A percentile compares a stretch with the other conserved stretches of the same genome.
Evolutionary conservation across 2,797 vertebrate species (phyloP).

Genomic region (Aphelocoma californica): DNA sequence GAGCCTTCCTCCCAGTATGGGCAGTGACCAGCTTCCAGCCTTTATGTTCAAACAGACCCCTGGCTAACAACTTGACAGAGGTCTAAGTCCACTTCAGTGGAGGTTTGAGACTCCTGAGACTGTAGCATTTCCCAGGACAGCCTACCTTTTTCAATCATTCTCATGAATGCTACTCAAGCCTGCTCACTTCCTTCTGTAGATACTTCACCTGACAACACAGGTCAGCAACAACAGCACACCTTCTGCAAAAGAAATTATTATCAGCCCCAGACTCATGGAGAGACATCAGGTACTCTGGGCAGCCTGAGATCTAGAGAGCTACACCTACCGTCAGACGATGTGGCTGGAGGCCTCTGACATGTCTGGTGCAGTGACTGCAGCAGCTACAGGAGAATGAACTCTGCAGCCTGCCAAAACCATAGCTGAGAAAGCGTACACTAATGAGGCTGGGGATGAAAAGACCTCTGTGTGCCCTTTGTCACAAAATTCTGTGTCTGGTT

Average conservation of each 20-base stretch:
- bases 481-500: background rate
- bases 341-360: background rate
- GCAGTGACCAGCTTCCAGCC: background rate
- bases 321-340: background rate
- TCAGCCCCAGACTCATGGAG: background rate
- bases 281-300: background rate
- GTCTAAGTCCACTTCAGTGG: background rate
- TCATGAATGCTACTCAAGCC: background rate
- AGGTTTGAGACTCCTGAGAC: background rate
- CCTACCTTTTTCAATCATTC: background rate
- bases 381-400: background rate
- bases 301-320: background rate
- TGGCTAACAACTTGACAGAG: background rate
- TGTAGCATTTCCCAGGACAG: background rate
- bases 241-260: background rate
- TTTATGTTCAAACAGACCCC: background rate
- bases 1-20: background rate
- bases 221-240: background rate
- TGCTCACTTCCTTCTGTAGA: background rate
- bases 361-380: background rate
- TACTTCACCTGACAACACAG: background rate
- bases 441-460: background rate
- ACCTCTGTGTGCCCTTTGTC: background rate
- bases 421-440: rapidly evolving
- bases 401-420: background rate